phyloP scores from a whole-genome alignment of 53 echinoderm and acorn worm species.

The Stichopus horrens region DNA sequence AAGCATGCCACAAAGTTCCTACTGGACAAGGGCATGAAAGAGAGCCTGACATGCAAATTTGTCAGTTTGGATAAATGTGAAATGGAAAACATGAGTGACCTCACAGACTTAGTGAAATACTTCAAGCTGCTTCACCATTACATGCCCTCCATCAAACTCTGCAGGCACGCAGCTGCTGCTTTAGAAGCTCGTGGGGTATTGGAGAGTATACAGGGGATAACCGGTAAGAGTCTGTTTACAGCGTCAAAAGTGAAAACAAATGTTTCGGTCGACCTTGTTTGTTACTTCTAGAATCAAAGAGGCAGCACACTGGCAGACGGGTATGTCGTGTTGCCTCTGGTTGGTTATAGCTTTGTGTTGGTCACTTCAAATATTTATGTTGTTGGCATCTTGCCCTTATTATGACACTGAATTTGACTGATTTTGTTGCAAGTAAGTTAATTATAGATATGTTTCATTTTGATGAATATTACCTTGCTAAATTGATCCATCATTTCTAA shows the following conservation, averaged over 20 bases:
- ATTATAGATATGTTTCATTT: too few relatives aligned
- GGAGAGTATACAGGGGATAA: constrained; percentile 2
- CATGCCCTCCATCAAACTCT: constrained; percentile 22
- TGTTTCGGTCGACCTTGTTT: neutral
- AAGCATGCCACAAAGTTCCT: constrained; percentile 32
- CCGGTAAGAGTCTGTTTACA: neutral
- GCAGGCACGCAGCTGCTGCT: constrained; percentile 8
- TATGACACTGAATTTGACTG: too few relatives aligned
- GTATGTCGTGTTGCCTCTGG: too few relatives aligned
- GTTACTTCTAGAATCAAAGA: too few relatives aligned
- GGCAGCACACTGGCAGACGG: too few relatives aligned
- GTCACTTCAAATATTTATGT: too few relatives aligned
- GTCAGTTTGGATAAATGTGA: neutral
- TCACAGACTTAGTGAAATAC: neutral
- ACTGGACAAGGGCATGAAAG: constrained; percentile 43
- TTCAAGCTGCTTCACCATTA: constrained; percentile 39
- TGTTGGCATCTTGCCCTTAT: too few relatives aligned
- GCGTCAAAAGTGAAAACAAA: neutral
- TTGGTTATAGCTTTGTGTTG: too few relatives aligned
- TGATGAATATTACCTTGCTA: too few relatives aligned
- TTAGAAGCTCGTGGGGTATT: constrained; percentile 12
- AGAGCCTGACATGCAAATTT: constrained; percentile 44
- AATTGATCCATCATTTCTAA: too few relatives aligned
- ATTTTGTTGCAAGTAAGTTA: too few relatives aligned
- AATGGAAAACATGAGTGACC: neutral